Evolutionary conservation across 2,113 vertebrate species (phyloP).

Genomic region (Balaeniceps rex): DNA sequence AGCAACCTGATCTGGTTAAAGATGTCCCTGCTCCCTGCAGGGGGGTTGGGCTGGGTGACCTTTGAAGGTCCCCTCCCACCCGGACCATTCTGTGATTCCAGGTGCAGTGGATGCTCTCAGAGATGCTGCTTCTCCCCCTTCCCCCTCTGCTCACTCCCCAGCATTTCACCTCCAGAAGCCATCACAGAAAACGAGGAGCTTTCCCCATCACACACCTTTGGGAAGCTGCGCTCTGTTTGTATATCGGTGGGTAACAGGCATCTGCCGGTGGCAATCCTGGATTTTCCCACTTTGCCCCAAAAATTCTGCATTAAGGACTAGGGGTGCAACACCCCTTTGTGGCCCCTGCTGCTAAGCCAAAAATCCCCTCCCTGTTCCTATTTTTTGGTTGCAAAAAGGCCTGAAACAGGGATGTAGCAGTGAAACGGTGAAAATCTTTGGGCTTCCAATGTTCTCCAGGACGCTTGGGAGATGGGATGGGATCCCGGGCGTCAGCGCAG

Average conservation of each 20-base stretch:
- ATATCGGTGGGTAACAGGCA: too few relatives aligned
- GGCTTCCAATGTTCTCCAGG: background rate
- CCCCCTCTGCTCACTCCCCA: background rate
- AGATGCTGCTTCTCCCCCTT: background rate
- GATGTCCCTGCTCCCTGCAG: background rate
- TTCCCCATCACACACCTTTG: accelerated
- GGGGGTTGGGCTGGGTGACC: accelerated
- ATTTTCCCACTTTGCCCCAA: background rate
- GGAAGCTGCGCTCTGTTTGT: background rate
- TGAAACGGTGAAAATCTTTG: background rate
- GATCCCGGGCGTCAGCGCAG: accelerated
- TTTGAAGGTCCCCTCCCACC: background rate
- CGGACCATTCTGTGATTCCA: background rate
- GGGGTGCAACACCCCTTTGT: too few relatives aligned
- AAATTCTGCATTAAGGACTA: background rate
- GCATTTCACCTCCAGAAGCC: background rate
- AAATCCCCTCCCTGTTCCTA: background rate
- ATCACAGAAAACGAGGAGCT: background rate
- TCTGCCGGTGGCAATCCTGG: background rate
- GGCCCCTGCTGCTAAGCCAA: background rate
- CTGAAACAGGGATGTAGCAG: background rate
- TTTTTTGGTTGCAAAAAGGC: background rate
- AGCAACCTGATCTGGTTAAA: accelerated
- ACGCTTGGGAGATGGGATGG: background rate
- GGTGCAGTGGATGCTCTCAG: background rate